Base-by-base conservation (phyloP, 2,797 vertebrate genomes). In the Anolis apletophallus region DNA sequence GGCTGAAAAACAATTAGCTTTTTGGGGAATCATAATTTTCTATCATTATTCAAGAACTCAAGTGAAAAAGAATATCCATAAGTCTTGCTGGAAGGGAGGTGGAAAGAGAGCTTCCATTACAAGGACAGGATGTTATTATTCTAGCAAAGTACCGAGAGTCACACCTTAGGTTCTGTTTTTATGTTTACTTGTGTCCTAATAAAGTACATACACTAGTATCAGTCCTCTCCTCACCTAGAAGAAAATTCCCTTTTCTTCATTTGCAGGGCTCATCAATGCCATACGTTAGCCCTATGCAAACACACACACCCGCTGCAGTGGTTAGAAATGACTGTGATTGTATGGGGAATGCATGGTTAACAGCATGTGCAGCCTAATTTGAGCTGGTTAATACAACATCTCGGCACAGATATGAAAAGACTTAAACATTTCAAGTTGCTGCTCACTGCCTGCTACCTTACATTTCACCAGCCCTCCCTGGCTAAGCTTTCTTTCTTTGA, bases 21-120 rank as follows among this genome's bases (percentile, higher is more conserved):
- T 83, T 36, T 83, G 88, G 85, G 59, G 29, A 4, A 50, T 3
- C 79, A 46, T 29, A 84, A 89, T 77, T 75, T 23, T 81, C 69
- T 91, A 84, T 80, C 16, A 14, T 80, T 85, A 32, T 54, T 29
- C 29, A 61, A 75, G 50, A 83, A n/a, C 34, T 32, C 14, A 57
- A 1, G 50, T 59, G 84, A 84, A 81, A 69, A 17, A 82, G 1
- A 50, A 10, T 9, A 8, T 6, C 23, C 59, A 64, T 29, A 69
- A 19, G 26, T 26, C 9, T 6, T 80, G 52, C 54, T 21, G 71
- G 0, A 13, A 5, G 32, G 13, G 29, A 13, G 67, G 1, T 5
- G n/a, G 12, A 68, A 17, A 36, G 5, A 1, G 1, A 91, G 88
- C 85, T 88, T 6, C 10, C 13, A 64, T 67, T 90, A 85, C 23